Percentiles rank a stretch among this genome's conserved stretches.
These are phyloP conservation scores for Hestina assimilis DNA, from an alignment of 1,140 invertebrate species.

Conservation along the genomic window DNA sequence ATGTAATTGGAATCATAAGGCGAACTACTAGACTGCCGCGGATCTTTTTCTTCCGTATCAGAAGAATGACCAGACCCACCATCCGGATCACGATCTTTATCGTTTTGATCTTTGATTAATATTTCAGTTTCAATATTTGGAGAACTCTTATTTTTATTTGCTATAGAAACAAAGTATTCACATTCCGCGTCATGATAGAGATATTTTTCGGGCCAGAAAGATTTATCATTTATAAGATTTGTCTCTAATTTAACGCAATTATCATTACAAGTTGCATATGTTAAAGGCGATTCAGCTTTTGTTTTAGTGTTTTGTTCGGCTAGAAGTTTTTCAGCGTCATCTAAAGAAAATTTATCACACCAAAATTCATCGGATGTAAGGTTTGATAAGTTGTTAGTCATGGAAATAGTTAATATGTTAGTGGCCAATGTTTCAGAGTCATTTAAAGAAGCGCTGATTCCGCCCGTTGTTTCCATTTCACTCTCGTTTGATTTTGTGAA, in stretches of 20 bases:
- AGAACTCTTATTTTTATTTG: conserved; percentile 67
- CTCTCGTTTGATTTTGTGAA: neutral
- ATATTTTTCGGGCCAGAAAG: conserved; percentile 81
- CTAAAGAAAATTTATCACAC: conserved; percentile 46
- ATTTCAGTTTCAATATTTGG: conserved; percentile 57
- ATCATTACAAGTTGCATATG: neutral
- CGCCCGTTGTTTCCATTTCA: neutral
- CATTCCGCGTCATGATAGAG: conserved; percentile 82
- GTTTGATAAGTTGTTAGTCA: conserved; percentile 48
- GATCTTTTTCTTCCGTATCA: conserved; percentile 56
- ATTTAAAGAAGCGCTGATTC: neutral
- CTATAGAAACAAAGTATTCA: conserved; percentile 75
- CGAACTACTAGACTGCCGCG: conserved; percentile 54
- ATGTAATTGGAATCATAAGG: conserved; percentile 82
- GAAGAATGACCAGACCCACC: conserved; percentile 80
- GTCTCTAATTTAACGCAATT: conserved; percentile 34
- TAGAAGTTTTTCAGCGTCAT: conserved; percentile 57
- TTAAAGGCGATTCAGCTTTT: neutral
- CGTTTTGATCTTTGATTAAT: conserved; percentile 73
- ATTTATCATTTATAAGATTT: conserved; percentile 76
- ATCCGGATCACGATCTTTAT: conserved; percentile 80
- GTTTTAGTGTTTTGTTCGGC: conserved; percentile 25
- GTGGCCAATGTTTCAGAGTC: conserved; percentile 18
- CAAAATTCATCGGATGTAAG: conserved; percentile 58
- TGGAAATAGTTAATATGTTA: conserved; percentile 37